Evolutionary conservation across 1,140 invertebrate genomes (phyloP).

Genomic region (Campoletis sonorensis): DNA sequence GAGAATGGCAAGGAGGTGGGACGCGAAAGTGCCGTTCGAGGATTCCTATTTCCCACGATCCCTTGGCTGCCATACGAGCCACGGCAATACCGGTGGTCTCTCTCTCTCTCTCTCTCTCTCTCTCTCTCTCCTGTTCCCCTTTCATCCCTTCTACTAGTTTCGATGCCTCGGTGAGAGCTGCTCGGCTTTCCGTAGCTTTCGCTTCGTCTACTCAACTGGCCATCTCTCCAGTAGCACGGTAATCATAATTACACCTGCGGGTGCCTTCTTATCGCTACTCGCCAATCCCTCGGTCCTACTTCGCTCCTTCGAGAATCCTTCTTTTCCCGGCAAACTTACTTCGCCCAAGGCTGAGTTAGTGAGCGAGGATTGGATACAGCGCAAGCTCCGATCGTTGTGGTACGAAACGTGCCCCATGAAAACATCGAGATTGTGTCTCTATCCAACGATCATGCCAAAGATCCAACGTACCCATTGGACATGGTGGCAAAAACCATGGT

Average conservation of each 20-base stretch:
- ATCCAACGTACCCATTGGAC: not conserved
- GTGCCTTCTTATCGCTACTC: slow-evolving; percentile 69
- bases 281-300: slow-evolving; percentile 53
- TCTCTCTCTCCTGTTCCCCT: slow-evolving; percentile 4
- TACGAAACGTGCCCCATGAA: slow-evolving; percentile 18
- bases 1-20: slow-evolving; percentile 54
- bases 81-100: slow-evolving; percentile 59
- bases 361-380: not conserved
- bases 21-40: slow-evolving; percentile 73
- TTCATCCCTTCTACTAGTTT: slow-evolving; percentile 5
- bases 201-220: slow-evolving; percentile 27
- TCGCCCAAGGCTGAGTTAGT: slow-evolving; percentile 37
- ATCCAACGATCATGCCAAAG: not conserved
- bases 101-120: slow-evolving; percentile 16
- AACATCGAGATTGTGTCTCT: not conserved
- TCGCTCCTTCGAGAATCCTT: slow-evolving; percentile 56
- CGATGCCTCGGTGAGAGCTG: slow-evolving; percentile 16
- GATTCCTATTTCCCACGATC: slow-evolving; percentile 73
- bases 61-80: slow-evolving; percentile 71
- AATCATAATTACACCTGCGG: slow-evolving; percentile 73
- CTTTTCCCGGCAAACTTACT: slow-evolving; percentile 44
- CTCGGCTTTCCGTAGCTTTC: slow-evolving; percentile 57
- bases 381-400: not conserved
- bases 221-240: slow-evolving; percentile 59
- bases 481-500: not conserved